These are phyloP conservation scores for Pemphigus obesinymphae DNA, from an alignment of 1,140 invertebrate species.

Conservation along the genomic window DNA sequence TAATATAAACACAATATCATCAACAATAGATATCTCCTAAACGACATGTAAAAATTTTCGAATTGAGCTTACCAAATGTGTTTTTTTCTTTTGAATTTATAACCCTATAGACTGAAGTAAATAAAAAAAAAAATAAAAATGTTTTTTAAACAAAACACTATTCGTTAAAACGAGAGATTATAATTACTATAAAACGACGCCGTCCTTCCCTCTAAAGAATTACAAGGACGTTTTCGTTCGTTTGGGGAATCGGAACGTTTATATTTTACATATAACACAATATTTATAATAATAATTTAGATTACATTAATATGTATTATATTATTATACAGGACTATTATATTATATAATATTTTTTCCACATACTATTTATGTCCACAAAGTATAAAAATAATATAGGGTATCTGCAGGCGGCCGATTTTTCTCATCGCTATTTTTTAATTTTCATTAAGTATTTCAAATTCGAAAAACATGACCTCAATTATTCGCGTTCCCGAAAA, in stretches of 20 bases:
- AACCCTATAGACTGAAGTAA: constrained; percentile 12
- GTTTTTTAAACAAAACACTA: too few species aligned
- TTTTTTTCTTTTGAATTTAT: not conserved
- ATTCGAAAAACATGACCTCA: too few species aligned
- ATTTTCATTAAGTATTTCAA: too few species aligned
- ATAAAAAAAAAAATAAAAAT: not conserved
- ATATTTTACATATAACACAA: not conserved
- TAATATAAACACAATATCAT: not conserved
- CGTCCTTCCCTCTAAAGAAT: not conserved
- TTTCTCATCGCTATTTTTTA: too few species aligned
- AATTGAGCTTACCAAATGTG: not conserved
- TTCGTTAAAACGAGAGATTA: not conserved
- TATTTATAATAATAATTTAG: not conserved
- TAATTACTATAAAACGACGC: not conserved
- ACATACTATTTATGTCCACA: too few species aligned
- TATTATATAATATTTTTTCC: not conserved
- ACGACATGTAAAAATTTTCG: not conserved
- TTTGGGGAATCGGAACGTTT: not conserved
- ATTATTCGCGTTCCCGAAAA: too few species aligned
- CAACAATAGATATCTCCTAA: not conserved
- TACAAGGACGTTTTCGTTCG: not conserved
- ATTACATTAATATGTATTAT: not conserved
- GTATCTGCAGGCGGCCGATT: too few species aligned
- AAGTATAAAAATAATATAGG: too few species aligned
- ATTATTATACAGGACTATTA: not conserved